phyloP scores from a whole-genome alignment of 2,113 vertebrate genomes.

The Bothrops jararaca region DNA sequence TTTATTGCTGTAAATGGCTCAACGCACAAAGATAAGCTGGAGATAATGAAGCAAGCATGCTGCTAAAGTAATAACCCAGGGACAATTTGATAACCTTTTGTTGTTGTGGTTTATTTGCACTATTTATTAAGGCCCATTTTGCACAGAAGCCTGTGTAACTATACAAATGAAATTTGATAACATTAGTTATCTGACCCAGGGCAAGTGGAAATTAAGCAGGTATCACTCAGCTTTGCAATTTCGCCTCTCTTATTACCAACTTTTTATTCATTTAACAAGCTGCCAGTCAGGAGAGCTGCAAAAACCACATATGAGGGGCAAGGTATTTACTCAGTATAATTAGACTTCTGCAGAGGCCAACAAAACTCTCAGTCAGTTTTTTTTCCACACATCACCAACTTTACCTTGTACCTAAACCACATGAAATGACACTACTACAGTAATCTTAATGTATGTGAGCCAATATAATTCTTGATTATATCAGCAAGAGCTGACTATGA shows the following conservation, averaged over 20 bases:
- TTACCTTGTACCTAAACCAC: background rate
- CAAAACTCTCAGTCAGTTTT: background rate
- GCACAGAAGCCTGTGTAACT: background rate
- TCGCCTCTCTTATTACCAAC: background rate
- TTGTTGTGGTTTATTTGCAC: background rate
- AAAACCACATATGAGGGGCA: background rate
- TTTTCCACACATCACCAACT: background rate
- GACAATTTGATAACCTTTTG: constrained; percentile 13
- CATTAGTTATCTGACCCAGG: background rate
- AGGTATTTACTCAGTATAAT: background rate
- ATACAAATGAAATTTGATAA: background rate
- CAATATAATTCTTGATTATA: constrained; percentile 15
- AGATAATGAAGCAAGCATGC: background rate
- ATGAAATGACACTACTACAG: background rate
- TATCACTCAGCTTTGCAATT: background rate
- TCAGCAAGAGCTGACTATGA: background rate
- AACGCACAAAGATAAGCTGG: constrained; percentile 25
- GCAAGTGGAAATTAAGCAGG: background rate
- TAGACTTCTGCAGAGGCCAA: background rate
- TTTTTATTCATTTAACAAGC: background rate
- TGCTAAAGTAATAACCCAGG: constrained; percentile 35
- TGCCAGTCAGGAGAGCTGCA: background rate
- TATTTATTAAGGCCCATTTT: constrained; percentile 32
- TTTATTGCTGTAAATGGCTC: constrained; percentile 21
- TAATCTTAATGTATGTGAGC: background rate